Evolutionary conservation across 2,888 invertebrate genomes (phyloP).

Genomic region (Leucoma salicis): DNA sequence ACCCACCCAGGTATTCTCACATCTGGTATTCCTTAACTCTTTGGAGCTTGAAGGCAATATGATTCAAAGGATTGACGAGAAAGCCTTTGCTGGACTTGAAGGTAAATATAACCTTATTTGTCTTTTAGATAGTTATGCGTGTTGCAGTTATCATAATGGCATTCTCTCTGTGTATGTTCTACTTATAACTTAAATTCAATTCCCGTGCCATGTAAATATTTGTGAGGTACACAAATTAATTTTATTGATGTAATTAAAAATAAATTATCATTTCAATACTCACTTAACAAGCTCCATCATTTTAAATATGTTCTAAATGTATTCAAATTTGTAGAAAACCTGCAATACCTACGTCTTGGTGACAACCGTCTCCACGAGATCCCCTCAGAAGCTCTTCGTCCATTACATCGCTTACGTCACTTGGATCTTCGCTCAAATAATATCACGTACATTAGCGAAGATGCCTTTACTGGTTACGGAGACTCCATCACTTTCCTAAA

Average conservation of each 20-base stretch:
- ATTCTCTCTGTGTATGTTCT: too few species aligned
- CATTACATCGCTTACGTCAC: slow-evolving; percentile 92
- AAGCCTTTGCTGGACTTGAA: slow-evolving; percentile 93
- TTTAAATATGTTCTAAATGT: neutral
- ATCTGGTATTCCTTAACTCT: slow-evolving; percentile 90
- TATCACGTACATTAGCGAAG: slow-evolving; percentile 90
- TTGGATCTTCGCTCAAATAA: slow-evolving; percentile 94
- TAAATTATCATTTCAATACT: too few species aligned
- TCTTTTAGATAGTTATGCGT: too few species aligned
- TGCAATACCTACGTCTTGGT: slow-evolving; percentile 93
- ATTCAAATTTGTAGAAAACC: slow-evolving; percentile 85
- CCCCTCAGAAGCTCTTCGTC: slow-evolving; percentile 91
- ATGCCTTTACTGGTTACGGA: slow-evolving; percentile 94
- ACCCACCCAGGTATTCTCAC: slow-evolving; percentile 91
- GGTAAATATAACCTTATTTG: slow-evolving; percentile 75
- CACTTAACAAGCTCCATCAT: neutral
- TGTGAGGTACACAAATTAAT: neutral
- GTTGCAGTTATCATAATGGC: too few species aligned
- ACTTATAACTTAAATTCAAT: too few species aligned
- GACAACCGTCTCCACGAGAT: slow-evolving; percentile 93
- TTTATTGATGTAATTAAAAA: too few species aligned
- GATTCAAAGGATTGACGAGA: slow-evolving; percentile 90
- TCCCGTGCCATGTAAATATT: too few species aligned
- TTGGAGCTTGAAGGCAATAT: slow-evolving; percentile 94
- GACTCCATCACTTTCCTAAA: slow-evolving; percentile 96